Conservation (phyloP, 2,113 vertebrate genomes). For the Neogale vison region DNA sequence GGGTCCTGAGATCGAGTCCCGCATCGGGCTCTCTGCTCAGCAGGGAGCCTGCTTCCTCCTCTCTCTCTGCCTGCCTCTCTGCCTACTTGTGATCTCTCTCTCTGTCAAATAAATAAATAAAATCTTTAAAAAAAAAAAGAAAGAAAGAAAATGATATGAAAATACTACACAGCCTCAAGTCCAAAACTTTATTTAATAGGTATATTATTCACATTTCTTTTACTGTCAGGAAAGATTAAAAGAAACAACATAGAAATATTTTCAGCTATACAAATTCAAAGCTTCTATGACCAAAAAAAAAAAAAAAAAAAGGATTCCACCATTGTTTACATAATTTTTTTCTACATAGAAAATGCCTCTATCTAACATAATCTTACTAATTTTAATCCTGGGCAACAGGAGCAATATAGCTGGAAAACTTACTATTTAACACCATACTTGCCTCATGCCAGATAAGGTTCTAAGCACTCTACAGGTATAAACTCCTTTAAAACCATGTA, state of each 20-base stretch:
- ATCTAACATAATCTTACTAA: conserved; percentile 5
- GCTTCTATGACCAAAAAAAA: not conserved
- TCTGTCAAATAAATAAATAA: too few species aligned
- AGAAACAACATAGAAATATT: conserved; percentile 20
- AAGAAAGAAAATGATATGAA: conserved; percentile 35
- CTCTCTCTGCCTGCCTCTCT: too few species aligned
- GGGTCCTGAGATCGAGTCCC: too few species aligned
- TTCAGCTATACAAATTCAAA: not conserved
- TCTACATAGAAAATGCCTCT: conserved; percentile 8
- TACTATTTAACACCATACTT: not conserved
- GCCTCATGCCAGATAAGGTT: not conserved
- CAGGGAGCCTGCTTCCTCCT: too few species aligned
- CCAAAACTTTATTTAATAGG: conserved; percentile 12
- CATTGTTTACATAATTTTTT: conserved; percentile 10
- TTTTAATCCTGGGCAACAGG: not conserved
- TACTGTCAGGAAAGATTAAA: conserved; percentile 29
- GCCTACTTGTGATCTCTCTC: too few species aligned
- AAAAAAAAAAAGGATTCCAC: not conserved
- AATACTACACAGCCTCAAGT: not conserved
- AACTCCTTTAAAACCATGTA: not conserved
- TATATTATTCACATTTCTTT: not conserved
- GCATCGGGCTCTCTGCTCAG: too few species aligned
- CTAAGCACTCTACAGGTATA: not conserved
- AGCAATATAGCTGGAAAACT: not conserved
- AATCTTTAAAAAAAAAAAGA: too few species aligned